Conservation (phyloP, 2,797 vertebrate species). For the Brachymystax lenok region DNA sequence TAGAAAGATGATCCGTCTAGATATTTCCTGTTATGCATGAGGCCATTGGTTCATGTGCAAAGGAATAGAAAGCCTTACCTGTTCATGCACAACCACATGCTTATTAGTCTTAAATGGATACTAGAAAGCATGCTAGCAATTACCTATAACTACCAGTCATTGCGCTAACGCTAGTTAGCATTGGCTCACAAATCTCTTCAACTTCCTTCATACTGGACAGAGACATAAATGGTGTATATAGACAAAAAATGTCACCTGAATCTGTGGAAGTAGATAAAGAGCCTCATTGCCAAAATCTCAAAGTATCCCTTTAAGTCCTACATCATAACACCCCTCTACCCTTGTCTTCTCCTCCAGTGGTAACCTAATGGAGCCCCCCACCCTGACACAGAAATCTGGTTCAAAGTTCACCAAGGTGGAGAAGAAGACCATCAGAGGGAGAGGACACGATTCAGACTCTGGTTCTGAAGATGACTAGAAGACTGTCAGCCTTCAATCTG, state of each 20-base stretch:
- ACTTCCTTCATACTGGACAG: not conserved
- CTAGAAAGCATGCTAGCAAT: no score
- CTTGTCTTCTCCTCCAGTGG: slow-evolving; percentile 74
- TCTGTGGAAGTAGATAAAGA: no score
- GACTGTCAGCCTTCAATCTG: slow-evolving; percentile 24
- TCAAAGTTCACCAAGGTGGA: slow-evolving; percentile 91
- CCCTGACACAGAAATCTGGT: slow-evolving; percentile 80
- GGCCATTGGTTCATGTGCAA: no score
- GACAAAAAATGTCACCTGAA: no score
- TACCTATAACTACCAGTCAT: no score
- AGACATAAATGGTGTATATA: no score
- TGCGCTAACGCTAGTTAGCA: no score
- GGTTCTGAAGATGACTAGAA: slow-evolving; percentile 89
- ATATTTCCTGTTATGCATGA: no score
- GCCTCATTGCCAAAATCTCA: not conserved
- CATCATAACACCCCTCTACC: not conserved
- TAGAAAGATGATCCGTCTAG: not conserved
- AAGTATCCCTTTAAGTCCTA: not conserved
- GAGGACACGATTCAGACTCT: slow-evolving; percentile 90
- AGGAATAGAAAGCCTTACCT: not conserved
- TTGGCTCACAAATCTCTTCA: no score
- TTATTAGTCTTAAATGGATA: not conserved
- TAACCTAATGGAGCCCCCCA: slow-evolving; percentile 91
- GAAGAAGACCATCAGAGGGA: slow-evolving; percentile 94
- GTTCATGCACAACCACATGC: not conserved